Conservation (phyloP, 2,797 vertebrate genomes). For the Malurus splendens region DNA sequence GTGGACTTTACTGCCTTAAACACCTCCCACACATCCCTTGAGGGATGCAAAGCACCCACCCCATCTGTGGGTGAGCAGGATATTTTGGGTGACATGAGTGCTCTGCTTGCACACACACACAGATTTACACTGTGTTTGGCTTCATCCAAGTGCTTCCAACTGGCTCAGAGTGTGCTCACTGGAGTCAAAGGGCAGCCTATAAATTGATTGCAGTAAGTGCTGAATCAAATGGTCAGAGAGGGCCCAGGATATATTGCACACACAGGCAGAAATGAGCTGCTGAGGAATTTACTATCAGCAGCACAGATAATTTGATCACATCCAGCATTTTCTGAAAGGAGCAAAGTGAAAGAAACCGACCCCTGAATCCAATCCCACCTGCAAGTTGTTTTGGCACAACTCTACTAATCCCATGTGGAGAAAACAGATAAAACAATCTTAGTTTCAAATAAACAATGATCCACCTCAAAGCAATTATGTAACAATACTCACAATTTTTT, state of each 20-base stretch:
- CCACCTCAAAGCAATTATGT: background rate
- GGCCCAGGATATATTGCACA: background rate
- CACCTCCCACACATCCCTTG: background rate
- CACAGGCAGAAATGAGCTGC: background rate
- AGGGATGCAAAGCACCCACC: background rate
- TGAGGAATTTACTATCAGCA: conserved; percentile 3
- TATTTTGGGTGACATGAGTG: accelerated
- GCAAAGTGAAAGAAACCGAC: background rate
- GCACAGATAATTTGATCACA: background rate
- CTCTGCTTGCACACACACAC: background rate
- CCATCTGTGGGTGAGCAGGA: background rate
- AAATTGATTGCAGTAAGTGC: background rate
- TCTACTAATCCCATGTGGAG: background rate
- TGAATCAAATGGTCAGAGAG: background rate
- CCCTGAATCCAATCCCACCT: background rate
- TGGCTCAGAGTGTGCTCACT: background rate
- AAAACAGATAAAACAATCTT: background rate
- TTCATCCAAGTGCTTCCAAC: background rate
- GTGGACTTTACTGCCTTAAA: background rate
- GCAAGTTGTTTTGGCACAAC: background rate
- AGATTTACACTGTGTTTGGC: background rate
- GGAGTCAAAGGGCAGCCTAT: background rate
- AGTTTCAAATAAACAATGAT: background rate
- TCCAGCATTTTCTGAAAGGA: background rate
- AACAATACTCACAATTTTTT: background rate